These are phyloP conservation scores for Bombyx huttoni DNA, from an alignment of 2,888 invertebrate species.

Conservation along the genomic window DNA sequence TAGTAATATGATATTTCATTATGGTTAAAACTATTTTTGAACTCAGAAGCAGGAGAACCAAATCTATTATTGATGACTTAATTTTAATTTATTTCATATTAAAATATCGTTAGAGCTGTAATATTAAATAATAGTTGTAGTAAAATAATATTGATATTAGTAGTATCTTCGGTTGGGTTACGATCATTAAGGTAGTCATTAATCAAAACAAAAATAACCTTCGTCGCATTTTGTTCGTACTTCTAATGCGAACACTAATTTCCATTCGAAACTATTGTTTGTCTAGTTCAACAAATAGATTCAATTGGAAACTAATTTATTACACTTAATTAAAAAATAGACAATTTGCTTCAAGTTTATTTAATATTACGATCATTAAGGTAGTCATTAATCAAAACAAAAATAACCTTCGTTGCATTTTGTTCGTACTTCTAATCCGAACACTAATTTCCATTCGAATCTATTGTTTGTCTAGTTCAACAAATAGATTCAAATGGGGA, in stretches of 20 bases:
- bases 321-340: conserved; percentile 2
- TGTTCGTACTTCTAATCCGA: neutral
- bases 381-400: neutral
- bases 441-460: conserved; percentile 1
- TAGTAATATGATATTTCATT: too few species aligned
- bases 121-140: neutral
- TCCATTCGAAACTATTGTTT: neutral
- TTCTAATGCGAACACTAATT: neutral
- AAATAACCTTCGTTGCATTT: neutral
- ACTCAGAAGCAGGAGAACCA: too few species aligned
- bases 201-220: neutral
- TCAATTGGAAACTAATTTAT: conserved; percentile 4
- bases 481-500: conserved; percentile 1
- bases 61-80: too few species aligned
- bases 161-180: neutral
- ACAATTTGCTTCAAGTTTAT: neutral
- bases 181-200: neutral
- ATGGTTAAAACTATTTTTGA: too few species aligned
- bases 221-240: neutral
- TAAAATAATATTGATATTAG: neutral
- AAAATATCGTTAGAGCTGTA: neutral
- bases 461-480: neutral
- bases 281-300: conserved; percentile 1
- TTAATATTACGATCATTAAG: neutral
- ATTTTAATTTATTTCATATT: neutral